phyloP scores from a whole-genome alignment of 2,797 vertebrate species.

The Ceyx erithaca region DNA sequence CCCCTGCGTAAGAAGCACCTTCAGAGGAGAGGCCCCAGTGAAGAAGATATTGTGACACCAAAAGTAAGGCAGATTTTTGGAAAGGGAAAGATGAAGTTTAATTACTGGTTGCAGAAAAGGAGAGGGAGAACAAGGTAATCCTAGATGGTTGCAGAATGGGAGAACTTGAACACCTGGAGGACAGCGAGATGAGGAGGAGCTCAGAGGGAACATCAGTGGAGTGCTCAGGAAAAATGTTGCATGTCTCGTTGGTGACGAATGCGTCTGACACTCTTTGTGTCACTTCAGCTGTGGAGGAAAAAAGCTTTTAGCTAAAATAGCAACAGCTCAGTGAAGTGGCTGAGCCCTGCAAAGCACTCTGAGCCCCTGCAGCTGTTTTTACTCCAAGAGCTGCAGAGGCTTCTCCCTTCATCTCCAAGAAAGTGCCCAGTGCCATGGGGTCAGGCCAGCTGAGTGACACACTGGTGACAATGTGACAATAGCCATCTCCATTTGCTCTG shows the following conservation, averaged over 20 bases:
- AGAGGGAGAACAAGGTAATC: not conserved
- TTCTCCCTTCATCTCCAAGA: slow-evolving; percentile 3
- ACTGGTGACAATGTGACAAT: not conserved
- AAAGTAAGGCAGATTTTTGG: not conserved
- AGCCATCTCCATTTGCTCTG: not conserved
- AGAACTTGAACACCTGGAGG: not conserved
- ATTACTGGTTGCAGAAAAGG: not conserved
- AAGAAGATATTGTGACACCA: not conserved
- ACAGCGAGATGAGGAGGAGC: not conserved
- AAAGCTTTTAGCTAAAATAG: slow-evolving; percentile 27
- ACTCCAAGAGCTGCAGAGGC: not conserved
- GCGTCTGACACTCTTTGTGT: not conserved
- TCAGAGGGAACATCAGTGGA: not conserved
- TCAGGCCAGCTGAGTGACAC: not conserved
- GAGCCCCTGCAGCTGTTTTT: slow-evolving; percentile 27
- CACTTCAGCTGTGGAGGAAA: slow-evolving; percentile 1
- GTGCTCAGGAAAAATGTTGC: not conserved
- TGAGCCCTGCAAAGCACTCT: slow-evolving; percentile 32
- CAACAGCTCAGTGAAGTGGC: slow-evolving; percentile 7
- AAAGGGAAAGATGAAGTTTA: not conserved
- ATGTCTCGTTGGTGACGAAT: not conserved
- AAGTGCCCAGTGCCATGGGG: accelerated
- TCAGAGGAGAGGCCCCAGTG: not conserved
- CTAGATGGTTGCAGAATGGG: not conserved
- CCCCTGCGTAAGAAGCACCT: accelerated